These are phyloP conservation scores for Henicopernis longicauda DNA, from an alignment of 2,113 vertebrate genomes.

Conservation along the genomic window DNA sequence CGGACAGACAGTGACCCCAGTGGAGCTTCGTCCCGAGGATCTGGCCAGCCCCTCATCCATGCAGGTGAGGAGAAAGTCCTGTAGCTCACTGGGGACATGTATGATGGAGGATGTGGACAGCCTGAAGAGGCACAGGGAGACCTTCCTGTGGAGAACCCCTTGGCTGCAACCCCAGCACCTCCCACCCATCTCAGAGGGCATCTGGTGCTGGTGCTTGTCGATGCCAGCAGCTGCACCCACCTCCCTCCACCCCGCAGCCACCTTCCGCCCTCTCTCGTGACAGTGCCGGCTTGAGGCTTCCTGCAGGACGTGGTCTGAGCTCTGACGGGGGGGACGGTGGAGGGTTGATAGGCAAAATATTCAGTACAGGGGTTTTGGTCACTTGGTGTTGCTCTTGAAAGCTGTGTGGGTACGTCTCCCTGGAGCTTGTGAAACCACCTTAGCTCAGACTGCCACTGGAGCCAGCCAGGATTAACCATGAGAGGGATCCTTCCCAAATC, in stretches of 20 bases:
- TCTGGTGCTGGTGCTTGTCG: not conserved
- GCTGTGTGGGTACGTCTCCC: not conserved
- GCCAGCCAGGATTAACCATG: not conserved
- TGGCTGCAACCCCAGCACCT: not conserved
- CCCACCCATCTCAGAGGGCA: fast-evolving
- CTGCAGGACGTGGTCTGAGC: not conserved
- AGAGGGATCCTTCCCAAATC: not conserved
- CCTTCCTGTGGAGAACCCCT: not conserved
- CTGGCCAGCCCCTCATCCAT: conserved; percentile 58
- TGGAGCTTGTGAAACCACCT: not conserved
- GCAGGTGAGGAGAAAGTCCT: conserved; percentile 50
- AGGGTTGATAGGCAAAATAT: not conserved
- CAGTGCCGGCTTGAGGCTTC: not conserved
- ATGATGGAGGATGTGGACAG: not conserved
- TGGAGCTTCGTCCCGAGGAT: not conserved
- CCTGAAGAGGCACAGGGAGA: not conserved
- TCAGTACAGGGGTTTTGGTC: not conserved
- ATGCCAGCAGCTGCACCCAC: not conserved
- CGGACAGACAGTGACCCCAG: not conserved
- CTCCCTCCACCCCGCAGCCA: not conserved
- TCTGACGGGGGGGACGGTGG: fast-evolving
- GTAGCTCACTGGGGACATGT: not conserved
- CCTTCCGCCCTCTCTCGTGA: not conserved
- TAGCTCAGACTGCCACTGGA: not conserved
- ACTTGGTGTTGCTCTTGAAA: not conserved